Base-by-base conservation (phyloP, 1,140 invertebrate species). In the Meloidogyne chitwoodi region DNA sequence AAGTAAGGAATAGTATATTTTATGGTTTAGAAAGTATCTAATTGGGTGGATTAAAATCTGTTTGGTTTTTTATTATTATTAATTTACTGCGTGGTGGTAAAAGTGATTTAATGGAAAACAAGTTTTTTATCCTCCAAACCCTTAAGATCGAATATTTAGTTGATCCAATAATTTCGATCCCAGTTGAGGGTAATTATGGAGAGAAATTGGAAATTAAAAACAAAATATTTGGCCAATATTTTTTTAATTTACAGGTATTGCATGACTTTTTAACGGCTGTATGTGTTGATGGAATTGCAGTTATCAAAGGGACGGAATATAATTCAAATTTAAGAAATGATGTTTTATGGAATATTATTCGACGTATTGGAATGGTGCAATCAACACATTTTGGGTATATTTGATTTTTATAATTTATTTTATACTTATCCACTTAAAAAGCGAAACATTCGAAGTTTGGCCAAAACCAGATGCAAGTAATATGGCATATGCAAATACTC, bases 381-480 rank as follows among this genome's bases (percentile, higher is more conserved):
- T 80, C 72, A 64, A 84, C 83, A 29, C 83, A 84, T 79, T 84
- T 84, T 76, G 83, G 83, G 84, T 84, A 69, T 63, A 68, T 70
- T 44, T 63, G 27, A 16, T 22, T 29, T 69, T 24, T 12, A 19
- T 34, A 64, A 11, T 19, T 1, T 11, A 11, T 62, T 29, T 38
- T 16, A 38, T 24, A 19, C n/a, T 64, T 66, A 67, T 27, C 22
- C 8, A 19, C 62, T 6, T 12, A 80, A 80, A 56, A 44, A 85
- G 83, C 29, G 80, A 74, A 26, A 78, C 83, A 2, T 85, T 84
- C 65, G 82, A 84, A 78, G 84, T 85, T 14, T 71, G 68, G 41
- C 81, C 79, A 6, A 85, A 85, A 74, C 74, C 79, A 6, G 82
- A 83, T 68, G 84, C 84, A 1, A 78, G 77, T 31, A 85, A 85